Conservation (phyloP, 2,797 vertebrate genomes). For the Buceros bicornis region DNA sequence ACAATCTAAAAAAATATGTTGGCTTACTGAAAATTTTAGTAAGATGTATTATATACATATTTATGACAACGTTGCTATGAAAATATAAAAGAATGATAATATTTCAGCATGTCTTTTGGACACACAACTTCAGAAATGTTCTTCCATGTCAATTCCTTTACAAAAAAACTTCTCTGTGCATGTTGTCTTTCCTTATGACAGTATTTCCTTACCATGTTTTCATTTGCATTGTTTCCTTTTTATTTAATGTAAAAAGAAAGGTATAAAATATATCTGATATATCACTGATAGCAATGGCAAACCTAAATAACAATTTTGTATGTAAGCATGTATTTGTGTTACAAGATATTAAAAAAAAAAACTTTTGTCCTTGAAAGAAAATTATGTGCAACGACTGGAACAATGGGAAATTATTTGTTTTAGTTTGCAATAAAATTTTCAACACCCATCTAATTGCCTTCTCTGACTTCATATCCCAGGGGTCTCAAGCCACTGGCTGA, state of each 20-base stretch:
- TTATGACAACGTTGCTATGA: background rate
- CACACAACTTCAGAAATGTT: background rate
- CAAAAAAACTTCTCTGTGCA: background rate
- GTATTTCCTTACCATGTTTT: background rate
- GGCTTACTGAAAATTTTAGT: background rate
- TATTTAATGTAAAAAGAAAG: background rate
- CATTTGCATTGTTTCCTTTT: background rate
- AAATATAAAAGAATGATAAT: background rate
- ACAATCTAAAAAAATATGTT: background rate
- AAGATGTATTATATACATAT: background rate
- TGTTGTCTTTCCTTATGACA: background rate
- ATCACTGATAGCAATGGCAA: background rate
- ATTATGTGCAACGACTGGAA: background rate
- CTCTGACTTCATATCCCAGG: background rate
- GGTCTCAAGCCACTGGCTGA: background rate
- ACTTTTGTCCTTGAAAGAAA: background rate
- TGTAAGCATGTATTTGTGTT: background rate
- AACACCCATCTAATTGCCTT: constrained; percentile 25
- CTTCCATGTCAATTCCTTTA: background rate
- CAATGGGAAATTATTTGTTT: background rate
- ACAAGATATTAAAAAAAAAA: background rate
- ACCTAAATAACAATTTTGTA: background rate
- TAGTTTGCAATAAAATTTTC: constrained; percentile 21
- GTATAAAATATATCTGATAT: background rate
- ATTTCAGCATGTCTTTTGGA: background rate